Base-by-base conservation (phyloP, 2,888 invertebrate species). In the Aleiodes leptofemur region DNA sequence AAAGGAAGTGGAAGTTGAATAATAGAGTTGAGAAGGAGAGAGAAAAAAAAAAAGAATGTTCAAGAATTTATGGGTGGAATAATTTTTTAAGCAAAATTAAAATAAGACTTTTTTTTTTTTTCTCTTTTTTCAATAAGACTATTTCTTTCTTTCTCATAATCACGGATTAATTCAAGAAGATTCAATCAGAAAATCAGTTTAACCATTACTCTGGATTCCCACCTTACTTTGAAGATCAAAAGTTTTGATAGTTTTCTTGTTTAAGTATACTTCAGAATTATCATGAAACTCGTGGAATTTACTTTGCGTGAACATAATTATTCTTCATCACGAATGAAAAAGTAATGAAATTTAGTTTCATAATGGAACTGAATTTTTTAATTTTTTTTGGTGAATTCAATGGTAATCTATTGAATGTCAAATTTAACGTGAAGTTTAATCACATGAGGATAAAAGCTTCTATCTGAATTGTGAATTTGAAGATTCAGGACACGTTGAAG, bases 131-230 rank as follows among this genome's bases (percentile, higher is more conserved):
- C 23, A 23, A 23, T 23, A 23, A 23, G 23, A 23, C 23, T 23
- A 23, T 23, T 23, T 23, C 23, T 66, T 48, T 38, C 13, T 53
- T 50, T 50, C 50, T n/a, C 23, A 51, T 29, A 66, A 66, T 66
- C 66, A 50, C 29, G 43, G 29, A 66, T 48, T 66, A 66, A 50
- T 66, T 66, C 50, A 3, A 13, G 14, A 11, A 51, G 51, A 68
- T 68, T 68, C 50, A 68, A 68, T 68, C 68, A 50, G 23, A 31
- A 68, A 68, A 68, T 51, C 31, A 6, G 50, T 50, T n/a, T 6
- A 29, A 48, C 14, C 43, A 48, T 64, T 11, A 16, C 43, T 43
- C 64, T 7, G 31, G 16, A 16, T 34, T 16, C 55, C 14, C 55
- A 16, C 8, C 11, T 14, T 4, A 38, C 61, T 38, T 9, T 2